These are phyloP conservation scores for Meandrina meandrites DNA, from an alignment of 92 coral and sea anemone genomes.

Conservation along the genomic window DNA sequence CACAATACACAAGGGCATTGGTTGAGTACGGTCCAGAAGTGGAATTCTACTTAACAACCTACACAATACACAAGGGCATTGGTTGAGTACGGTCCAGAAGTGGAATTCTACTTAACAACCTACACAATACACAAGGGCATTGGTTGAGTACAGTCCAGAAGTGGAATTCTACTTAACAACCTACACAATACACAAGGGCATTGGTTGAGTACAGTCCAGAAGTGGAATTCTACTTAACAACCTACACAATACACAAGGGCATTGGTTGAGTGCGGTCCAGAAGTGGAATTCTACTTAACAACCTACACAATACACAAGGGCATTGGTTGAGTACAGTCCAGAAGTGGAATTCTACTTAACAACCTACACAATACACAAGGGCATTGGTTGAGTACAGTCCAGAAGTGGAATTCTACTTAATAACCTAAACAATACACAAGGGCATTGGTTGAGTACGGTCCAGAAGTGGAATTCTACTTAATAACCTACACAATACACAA, in stretches of 20 bases:
- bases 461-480: background rate
- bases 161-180: background rate
- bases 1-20: background rate
- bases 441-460: background rate
- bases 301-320: background rate
- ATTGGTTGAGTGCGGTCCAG: background rate
- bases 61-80: background rate
- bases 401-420: background rate
- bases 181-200: background rate
- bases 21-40: background rate
- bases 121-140: background rate
- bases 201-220: background rate
- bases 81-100: background rate
- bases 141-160: background rate
- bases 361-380: background rate
- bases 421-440: background rate
- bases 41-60: background rate
- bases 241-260: background rate
- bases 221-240: background rate
- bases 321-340: background rate
- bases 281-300: background rate
- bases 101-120: background rate
- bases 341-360: background rate
- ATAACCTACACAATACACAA: background rate
- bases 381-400: background rate